Base-by-base conservation (phyloP, 2,888 invertebrate species). In the Eretmocerus hayati region DNA sequence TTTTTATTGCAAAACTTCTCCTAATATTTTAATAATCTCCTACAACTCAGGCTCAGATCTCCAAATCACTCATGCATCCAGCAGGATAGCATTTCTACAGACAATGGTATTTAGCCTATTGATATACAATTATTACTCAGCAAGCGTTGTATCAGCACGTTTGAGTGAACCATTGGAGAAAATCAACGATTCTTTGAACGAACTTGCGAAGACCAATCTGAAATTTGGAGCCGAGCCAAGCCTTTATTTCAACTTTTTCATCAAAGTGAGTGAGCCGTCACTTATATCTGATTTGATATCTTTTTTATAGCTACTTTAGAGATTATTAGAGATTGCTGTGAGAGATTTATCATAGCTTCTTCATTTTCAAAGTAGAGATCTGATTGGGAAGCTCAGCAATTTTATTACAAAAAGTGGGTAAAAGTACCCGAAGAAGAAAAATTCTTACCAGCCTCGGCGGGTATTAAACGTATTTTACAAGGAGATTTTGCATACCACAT, bases 401-500 rank as follows among this genome's bases (percentile, higher is more conserved):
- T 65, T 36, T 58, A 64, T 9, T 58, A 58, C 38, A 59, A 59
- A 46, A 59, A 60, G 3, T 68, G 68, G 65, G 55, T 60, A 3
- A 60, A 62, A 31, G 41, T 65, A 15, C 57, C 63, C 6, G 55
- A 62, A 5, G 56, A 60, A 18, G 48, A 62, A 15, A 61, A 59
- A 36, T 67, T 59, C 22, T 31, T 63, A 15, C 43, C 58, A 0
- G 36, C 62, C 6, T 59, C 60, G 4, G 59, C 63, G 39, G 69
- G 66, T 4, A 60, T 67, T 20, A 58, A 44, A 36, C 61, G 58
- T 36, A 62, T 66, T 8, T 50, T 58, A 1, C 30, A 58, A 22
- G 68, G 64, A 8, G 60, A 57, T 15, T 58, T 63, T 43, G 69
- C 67, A n/a, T 68, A 65, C 51, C 67, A 67, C 46, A 65, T 61